phyloP scores from a whole-genome alignment of 2,888 invertebrate species.

The Hermodice carunculata region DNA sequence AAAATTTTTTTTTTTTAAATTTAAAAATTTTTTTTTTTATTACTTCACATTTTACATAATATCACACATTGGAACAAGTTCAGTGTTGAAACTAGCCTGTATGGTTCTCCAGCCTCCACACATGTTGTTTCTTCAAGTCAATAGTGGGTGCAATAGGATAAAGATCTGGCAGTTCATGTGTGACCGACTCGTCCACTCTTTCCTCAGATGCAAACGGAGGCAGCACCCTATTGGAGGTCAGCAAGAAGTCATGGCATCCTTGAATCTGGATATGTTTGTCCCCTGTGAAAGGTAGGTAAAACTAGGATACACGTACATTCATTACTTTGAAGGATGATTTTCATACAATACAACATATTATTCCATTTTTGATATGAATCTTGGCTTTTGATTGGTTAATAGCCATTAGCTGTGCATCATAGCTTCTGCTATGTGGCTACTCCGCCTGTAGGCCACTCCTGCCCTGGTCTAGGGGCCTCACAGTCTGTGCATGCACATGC shows the following conservation, averaged over 20 bases:
- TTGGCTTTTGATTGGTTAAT: too few relatives aligned
- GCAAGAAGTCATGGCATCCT: constrained; percentile 77
- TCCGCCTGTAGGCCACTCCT: too few relatives aligned
- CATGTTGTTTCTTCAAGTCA: constrained; percentile 76
- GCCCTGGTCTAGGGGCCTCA: too few relatives aligned
- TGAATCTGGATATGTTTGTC: constrained; percentile 73
- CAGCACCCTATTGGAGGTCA: constrained; percentile 78
- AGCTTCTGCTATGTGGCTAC: too few relatives aligned
- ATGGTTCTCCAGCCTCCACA: too few relatives aligned
- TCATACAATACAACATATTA: not conserved
- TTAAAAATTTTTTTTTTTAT: too few relatives aligned
- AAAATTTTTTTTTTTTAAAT: too few relatives aligned
- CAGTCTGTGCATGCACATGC: too few relatives aligned
- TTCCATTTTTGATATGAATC: constrained; percentile 11
- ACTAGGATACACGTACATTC: not conserved
- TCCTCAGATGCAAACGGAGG: constrained; percentile 71
- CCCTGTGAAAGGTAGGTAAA: constrained; percentile 13
- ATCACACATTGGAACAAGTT: too few relatives aligned
- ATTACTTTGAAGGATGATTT: not conserved
- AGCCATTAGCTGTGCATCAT: too few relatives aligned
- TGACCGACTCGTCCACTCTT: constrained; percentile 72
- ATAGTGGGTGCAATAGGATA: constrained; percentile 82
- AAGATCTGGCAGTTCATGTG: constrained; percentile 78
- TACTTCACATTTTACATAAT: too few relatives aligned
- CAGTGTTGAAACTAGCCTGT: too few relatives aligned